These are phyloP conservation scores for Brachionichthys hirsutus DNA, from an alignment of 2,113 vertebrate genomes.

Conservation along the genomic window DNA sequence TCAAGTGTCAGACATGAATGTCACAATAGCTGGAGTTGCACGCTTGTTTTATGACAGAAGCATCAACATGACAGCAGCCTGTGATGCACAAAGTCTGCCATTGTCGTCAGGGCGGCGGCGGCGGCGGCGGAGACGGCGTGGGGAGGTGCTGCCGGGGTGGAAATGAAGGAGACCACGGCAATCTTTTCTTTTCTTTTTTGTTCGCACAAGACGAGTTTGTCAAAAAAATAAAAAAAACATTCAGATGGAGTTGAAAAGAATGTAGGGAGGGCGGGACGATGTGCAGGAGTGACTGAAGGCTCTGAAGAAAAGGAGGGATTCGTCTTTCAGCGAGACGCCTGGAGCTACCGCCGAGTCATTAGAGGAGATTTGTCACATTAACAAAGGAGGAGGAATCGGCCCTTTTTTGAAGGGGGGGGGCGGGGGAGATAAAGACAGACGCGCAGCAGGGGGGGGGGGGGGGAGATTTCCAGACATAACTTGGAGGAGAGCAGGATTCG, in stretches of 20 bases:
- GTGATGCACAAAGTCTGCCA: slow-evolving; percentile 68
- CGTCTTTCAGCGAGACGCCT: slow-evolving; percentile 43
- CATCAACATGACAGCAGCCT: slow-evolving; percentile 62
- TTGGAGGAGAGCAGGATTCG: slow-evolving; percentile 1
- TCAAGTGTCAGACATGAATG: slow-evolving; percentile 40
- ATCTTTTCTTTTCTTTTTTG: slow-evolving; percentile 57
- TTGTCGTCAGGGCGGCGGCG: slow-evolving; percentile 38
- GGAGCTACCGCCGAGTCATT: slow-evolving; percentile 71
- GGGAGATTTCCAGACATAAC: not conserved
- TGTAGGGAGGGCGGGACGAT: slow-evolving; percentile 59
- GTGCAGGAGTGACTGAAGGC: slow-evolving; percentile 59
- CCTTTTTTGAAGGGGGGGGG: slow-evolving; percentile 19
- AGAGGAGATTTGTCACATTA: slow-evolving; percentile 79
- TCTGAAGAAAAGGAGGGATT: slow-evolving; percentile 49
- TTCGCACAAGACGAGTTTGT: slow-evolving; percentile 63
- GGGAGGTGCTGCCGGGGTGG: slow-evolving; percentile 23
- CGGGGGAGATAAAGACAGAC: slow-evolving; percentile 64
- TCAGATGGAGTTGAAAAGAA: slow-evolving; percentile 51
- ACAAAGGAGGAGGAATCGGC: slow-evolving; percentile 72
- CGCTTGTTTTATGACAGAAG: slow-evolving; percentile 51
- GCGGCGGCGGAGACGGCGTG: slow-evolving; percentile 9
- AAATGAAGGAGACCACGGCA: slow-evolving; percentile 41
- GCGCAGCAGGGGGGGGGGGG: slow-evolving; percentile 39
- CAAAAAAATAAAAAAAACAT: slow-evolving; percentile 24
- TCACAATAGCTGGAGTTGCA: slow-evolving; percentile 38